phyloP scores from a whole-genome alignment of 2,113 vertebrate genomes.

The Ophiodon elongatus region DNA sequence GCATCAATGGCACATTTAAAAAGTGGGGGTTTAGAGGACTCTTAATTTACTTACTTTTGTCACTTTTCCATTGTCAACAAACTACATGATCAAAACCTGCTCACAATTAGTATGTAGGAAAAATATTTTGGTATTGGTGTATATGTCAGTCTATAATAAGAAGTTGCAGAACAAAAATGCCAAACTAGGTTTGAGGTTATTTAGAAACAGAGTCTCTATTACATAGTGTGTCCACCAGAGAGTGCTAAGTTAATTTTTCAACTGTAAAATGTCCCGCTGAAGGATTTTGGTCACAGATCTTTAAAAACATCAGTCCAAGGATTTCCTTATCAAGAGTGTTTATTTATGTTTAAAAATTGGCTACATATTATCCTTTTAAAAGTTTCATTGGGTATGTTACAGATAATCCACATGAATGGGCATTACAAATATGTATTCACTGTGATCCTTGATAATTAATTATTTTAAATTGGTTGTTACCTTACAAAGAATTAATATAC shows the following conservation, averaged over 20 bases:
- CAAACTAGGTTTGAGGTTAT: background rate
- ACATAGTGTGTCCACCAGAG: constrained; percentile 4
- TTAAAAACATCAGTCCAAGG: background rate
- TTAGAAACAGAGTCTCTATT: background rate
- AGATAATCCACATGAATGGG: background rate
- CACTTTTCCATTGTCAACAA: background rate
- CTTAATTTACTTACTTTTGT: background rate
- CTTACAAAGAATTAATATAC: background rate
- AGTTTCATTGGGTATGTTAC: background rate
- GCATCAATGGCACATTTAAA: background rate
- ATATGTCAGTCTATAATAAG: background rate
- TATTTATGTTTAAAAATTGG: background rate
- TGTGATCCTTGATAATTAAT: background rate
- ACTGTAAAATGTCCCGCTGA: background rate
- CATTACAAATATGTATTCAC: background rate
- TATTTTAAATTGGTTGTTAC: background rate
- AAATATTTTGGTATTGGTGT: background rate
- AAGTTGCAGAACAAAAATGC: background rate
- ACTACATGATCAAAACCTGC: background rate
- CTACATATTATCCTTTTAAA: background rate
- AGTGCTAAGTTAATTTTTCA: background rate
- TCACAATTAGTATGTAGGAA: background rate
- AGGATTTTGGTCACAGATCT: background rate
- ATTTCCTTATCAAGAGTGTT: background rate
- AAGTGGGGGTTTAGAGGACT: background rate